phyloP scores from a whole-genome alignment of 2,797 vertebrate species.

The Ispidina picta region DNA sequence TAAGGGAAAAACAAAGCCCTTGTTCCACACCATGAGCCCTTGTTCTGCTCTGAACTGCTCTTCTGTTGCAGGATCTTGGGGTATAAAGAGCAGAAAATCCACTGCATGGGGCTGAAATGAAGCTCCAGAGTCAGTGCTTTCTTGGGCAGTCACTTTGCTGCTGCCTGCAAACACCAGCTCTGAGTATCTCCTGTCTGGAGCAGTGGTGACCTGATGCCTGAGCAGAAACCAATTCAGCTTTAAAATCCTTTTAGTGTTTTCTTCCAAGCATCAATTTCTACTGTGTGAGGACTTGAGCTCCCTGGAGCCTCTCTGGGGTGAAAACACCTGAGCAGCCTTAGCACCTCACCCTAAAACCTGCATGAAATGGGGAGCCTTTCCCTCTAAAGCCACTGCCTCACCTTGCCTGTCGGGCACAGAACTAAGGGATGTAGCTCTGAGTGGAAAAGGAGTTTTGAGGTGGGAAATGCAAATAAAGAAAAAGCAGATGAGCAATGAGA shows the following conservation, averaged over 20 bases:
- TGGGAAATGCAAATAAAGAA: conserved; percentile 53
- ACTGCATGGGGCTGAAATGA: rapidly evolving
- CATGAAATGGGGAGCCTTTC: not conserved
- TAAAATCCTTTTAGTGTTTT: not conserved
- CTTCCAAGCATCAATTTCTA: not conserved
- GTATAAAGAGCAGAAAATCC: not conserved
- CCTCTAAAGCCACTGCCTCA: conserved; percentile 3
- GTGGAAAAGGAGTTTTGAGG: not conserved
- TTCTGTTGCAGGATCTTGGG: not conserved
- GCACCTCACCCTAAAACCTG: not conserved
- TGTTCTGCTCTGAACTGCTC: not conserved
- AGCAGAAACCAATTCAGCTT: not conserved
- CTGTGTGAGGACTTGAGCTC: not conserved
- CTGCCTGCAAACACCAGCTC: not conserved
- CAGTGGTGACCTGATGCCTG: not conserved
- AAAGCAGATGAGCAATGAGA: conserved; percentile 69
- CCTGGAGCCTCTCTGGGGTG: not conserved
- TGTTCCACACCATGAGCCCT: no score
- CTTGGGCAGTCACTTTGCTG: not conserved
- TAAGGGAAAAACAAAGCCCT: not conserved
- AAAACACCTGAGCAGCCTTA: not conserved
- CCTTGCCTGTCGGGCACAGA: not conserved
- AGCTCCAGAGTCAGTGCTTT: not conserved
- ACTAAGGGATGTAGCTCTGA: not conserved
- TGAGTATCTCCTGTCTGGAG: not conserved